Evolutionary conservation across 35 echinoderm and acorn worm genomes (phyloP).

Genomic region (Lytechinus variegatus): DNA sequence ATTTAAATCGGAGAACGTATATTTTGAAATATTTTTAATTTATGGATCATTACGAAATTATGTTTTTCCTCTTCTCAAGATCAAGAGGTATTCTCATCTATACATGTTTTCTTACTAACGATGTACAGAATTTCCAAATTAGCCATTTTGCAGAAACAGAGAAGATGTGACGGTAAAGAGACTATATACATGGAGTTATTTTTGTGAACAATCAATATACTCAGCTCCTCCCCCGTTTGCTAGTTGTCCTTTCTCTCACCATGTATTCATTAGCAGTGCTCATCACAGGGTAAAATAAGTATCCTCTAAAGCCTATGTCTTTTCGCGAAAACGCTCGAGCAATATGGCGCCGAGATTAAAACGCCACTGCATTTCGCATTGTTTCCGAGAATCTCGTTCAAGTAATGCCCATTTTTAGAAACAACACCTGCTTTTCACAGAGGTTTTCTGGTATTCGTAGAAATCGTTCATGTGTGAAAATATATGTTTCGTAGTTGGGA

Average conservation of each 20-base stretch:
- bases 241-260: background rate
- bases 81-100: too few relatives aligned
- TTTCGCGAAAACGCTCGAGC: background rate
- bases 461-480: background rate
- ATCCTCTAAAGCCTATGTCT: background rate
- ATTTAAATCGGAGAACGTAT: too few relatives aligned
- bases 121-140: too few relatives aligned
- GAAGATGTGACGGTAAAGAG: background rate
- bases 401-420: background rate
- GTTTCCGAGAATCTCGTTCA: background rate
- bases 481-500: background rate
- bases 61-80: too few relatives aligned
- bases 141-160: background rate
- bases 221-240: background rate
- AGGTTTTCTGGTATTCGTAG: background rate
- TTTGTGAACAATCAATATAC: background rate
- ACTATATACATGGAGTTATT: background rate
- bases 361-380: background rate
- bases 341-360: background rate
- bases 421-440: background rate
- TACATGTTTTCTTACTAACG: too few relatives aligned
- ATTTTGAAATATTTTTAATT: too few relatives aligned
- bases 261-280: background rate
- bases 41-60: too few relatives aligned
- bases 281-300: constrained; percentile 19